Evolutionary conservation across 64 coral and sea anemone species (phyloP), one percentile per base, ranked within the genome.

Genomic region (Catalaphyllia jardinei): DNA sequence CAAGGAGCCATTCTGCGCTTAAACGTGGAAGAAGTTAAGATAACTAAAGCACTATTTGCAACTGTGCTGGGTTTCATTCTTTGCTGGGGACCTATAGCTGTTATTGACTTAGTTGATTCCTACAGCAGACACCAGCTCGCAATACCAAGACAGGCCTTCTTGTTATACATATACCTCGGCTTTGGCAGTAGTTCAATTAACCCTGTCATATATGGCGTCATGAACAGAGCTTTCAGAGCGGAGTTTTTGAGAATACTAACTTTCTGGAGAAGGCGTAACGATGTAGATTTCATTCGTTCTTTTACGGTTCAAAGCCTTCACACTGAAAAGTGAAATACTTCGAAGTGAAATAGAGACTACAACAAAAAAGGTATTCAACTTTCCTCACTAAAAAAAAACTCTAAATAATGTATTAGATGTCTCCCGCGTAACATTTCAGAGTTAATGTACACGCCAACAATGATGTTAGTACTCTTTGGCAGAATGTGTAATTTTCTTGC

Each of bases 41-140:
- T 92, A n/a, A 87, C 90, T 24, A 92, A 92, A 50, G 83, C 84
- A 19, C 62, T 92, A 0, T 92, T 86, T 30, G 90, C 90, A 69
- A 52, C 90, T 46, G 90, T 92, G 2, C 61, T 92, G 14, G 90
- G 90, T 3, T 92, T 92, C 30, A 77, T 78, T 8, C 50, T 81
- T 29, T 92, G 90, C 79, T 92, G 90, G 90, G 86, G 82, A 42
- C 90, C 90, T 24, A 86, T 92, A 52, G 90, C 90, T 35, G 61
- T 86, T 38, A 87, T 92, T 67, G 90, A 92, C 29, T 87, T 92
- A 82, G 86, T 92, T 31, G 83, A 76, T 27, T 87, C 90, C 2
- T 79, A 87, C 51, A 62, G 74, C 8, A n/a, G 75, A 46, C 76
- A 92, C 61, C 54, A 62, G 18, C 22, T 92, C 27, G 17, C 19